Conservation (phyloP, 2,113 vertebrate genomes). For the Chauna torquata region DNA sequence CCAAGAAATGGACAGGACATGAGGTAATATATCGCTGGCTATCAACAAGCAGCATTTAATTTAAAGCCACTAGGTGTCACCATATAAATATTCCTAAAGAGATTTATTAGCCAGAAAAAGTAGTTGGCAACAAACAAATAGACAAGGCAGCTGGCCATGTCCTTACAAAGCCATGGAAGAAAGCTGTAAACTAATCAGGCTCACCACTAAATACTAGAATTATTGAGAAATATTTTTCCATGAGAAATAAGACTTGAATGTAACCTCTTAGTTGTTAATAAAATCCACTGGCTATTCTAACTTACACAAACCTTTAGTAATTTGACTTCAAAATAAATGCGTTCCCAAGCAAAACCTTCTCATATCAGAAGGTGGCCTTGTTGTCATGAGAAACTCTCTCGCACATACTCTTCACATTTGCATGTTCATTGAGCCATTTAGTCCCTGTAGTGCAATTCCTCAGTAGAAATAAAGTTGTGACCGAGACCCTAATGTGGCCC, state of each 20-base stretch:
- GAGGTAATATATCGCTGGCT: neutral
- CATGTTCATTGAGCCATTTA: neutral
- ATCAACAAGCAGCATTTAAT: neutral
- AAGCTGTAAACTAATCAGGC: neutral
- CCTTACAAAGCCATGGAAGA: neutral
- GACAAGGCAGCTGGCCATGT: neutral
- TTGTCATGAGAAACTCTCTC: neutral
- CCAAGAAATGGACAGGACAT: neutral
- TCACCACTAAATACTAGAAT: neutral
- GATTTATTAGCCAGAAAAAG: neutral
- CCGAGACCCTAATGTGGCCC: neutral
- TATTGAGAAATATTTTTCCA: neutral
- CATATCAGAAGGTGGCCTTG: neutral
- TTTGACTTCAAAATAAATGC: neutral
- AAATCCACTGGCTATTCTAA: neutral
- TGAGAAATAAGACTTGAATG: neutral
- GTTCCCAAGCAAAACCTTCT: neutral
- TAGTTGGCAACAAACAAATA: neutral
- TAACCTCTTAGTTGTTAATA: neutral
- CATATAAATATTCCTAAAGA: conserved; percentile 41
- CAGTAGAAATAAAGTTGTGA: neutral
- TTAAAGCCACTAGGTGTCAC: conserved; percentile 63
- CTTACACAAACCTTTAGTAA: neutral
- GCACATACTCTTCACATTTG: neutral
- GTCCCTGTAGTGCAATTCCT: neutral